A percentile compares a stretch with the other conserved stretches of the same genome.
These are phyloP conservation scores for Corythoichthys haematopterus DNA, from an alignment of 2,113 vertebrate species.

Conservation along the genomic window DNA sequence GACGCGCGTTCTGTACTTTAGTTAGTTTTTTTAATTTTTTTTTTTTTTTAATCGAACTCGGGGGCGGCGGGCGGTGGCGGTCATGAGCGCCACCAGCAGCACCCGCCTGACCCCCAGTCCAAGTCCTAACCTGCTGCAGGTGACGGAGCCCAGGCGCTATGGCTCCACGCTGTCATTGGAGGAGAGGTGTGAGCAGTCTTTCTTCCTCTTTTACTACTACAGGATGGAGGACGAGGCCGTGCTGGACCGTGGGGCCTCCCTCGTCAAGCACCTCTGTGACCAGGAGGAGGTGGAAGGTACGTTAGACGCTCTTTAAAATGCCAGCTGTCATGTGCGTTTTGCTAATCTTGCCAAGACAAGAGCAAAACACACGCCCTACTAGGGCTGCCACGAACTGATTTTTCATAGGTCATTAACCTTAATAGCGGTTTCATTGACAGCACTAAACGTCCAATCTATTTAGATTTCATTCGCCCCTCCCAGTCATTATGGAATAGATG, in stretches of 20 bases:
- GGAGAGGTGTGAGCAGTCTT: constrained; percentile 95
- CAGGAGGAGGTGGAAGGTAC: constrained; percentile 97
- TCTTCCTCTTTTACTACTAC: constrained; percentile 98
- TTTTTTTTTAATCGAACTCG: not conserved
- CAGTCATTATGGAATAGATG: no score
- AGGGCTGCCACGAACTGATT: no score
- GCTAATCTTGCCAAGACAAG: not conserved
- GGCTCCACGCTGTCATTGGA: constrained; percentile 79
- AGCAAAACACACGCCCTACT: not conserved
- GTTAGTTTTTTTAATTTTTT: no score
- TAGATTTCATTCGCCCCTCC: no score
- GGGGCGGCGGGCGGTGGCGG: constrained; percentile 11
- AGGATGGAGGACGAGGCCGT: constrained; percentile 99
- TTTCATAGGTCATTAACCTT: no score
- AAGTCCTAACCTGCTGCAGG: constrained; percentile 78
- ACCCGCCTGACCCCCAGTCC: constrained; percentile 68
- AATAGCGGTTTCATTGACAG: no score
- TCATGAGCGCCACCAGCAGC: constrained; percentile 68
- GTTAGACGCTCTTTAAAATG: constrained; percentile 25
- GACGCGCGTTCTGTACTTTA: not conserved
- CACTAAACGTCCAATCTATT: no score
- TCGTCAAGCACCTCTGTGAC: constrained; percentile 91
- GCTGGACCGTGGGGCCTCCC: constrained; percentile 93
- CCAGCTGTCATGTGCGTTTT: not conserved
- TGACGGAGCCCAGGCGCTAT: constrained; percentile 79